phyloP scores from a whole-genome alignment of 2,797 vertebrate species.

The Sparidentex hasta region DNA sequence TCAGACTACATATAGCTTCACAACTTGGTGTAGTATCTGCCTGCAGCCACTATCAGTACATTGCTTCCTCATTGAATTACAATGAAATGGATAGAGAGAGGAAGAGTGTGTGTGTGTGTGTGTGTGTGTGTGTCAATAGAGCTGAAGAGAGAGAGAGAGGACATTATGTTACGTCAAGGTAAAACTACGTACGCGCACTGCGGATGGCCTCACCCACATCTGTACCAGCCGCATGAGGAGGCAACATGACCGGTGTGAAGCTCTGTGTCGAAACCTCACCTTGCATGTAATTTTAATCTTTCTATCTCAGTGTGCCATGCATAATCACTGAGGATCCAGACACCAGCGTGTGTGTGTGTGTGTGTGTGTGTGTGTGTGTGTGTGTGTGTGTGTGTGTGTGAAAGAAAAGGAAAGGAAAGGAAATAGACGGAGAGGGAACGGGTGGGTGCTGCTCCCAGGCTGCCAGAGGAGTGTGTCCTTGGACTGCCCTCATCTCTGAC shows the following conservation, averaged over 20 bases:
- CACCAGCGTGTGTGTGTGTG: constrained; percentile 43
- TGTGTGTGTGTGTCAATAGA: constrained; percentile 53
- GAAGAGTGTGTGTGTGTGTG: constrained; percentile 36
- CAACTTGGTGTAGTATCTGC: constrained; percentile 66
- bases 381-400: constrained; percentile 43
- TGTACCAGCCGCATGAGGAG: constrained; percentile 60
- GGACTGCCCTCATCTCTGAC: constrained; percentile 84
- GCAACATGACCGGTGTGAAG: constrained; percentile 42
- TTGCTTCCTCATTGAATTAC: constrained; percentile 77
- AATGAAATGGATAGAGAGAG: constrained; percentile 61
- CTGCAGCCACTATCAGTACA: constrained; percentile 69
- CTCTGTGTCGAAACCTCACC: constrained; percentile 68
- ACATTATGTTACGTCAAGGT: constrained; percentile 80
- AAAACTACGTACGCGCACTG: constrained; percentile 77
- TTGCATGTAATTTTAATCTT: constrained; percentile 74
- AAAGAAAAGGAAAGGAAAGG: constrained; percentile 45
- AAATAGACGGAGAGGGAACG: constrained; percentile 64
- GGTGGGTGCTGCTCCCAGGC: constrained; percentile 76
- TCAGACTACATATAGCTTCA: constrained; percentile 59
- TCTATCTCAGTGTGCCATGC: constrained; percentile 66
- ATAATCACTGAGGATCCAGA: constrained; percentile 66
- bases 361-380: constrained; percentile 37
- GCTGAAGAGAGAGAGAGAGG: constrained; percentile 63
- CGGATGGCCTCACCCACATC: constrained; percentile 78
- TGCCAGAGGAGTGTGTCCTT: constrained; percentile 84